Percentiles rank a stretch among this genome's conserved stretches.
Conservation (phyloP, 2,113 vertebrate genomes). For the Formicarius rufipectus region DNA sequence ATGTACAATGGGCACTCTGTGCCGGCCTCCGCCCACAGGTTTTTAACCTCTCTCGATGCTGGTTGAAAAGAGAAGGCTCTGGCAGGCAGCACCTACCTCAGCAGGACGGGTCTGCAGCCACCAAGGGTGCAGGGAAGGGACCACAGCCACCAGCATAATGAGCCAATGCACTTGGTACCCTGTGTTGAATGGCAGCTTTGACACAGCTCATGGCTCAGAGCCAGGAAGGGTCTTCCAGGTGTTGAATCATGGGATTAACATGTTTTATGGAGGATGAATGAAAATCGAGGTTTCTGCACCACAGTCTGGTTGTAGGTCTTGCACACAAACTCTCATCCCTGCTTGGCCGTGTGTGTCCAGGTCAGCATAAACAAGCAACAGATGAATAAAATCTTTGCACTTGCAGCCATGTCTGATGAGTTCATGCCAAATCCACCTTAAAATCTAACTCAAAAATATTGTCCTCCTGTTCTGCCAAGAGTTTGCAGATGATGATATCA, state of each 20-base stretch:
- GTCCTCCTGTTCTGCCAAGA: background rate
- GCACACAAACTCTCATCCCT: background rate
- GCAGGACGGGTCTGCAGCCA: rapidly evolving
- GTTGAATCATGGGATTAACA: background rate
- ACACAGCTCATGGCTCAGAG: rapidly evolving
- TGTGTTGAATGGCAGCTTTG: rapidly evolving
- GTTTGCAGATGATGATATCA: background rate
- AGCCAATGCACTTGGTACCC: rapidly evolving
- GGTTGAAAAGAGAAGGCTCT: background rate
- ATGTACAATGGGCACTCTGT: slow-evolving; percentile 70
- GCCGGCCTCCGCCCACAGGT: slow-evolving; percentile 10
- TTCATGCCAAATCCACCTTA: background rate
- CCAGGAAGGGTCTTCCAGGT: background rate
- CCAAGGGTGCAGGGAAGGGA: background rate
- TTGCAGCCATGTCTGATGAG: background rate
- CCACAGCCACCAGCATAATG: rapidly evolving
- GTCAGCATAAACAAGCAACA: background rate
- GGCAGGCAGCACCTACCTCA: background rate
- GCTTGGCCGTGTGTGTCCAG: background rate
- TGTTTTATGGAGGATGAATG: background rate
- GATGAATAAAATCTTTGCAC: background rate
- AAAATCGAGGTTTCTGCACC: background rate
- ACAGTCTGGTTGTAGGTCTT: background rate
- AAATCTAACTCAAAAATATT: background rate
- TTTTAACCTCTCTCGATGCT: slow-evolving; percentile 41